Evolutionary conservation across 2,113 vertebrate species (phyloP).

Genomic region (Empidonax alnorum): DNA sequence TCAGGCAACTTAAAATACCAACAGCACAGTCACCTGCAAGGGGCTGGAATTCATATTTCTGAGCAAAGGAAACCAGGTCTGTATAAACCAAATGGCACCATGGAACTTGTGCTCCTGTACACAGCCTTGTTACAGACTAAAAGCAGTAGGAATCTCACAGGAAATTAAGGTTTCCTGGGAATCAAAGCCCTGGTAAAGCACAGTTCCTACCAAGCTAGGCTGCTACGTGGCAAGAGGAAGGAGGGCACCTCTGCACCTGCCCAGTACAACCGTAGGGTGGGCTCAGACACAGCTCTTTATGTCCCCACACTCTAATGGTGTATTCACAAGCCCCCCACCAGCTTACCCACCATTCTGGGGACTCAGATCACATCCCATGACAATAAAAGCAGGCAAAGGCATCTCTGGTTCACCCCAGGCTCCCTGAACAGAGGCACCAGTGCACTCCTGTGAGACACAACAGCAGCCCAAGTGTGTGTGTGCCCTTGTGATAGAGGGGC

Average conservation of each 20-base stretch:
- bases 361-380: background rate
- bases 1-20: background rate
- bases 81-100: background rate
- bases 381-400: background rate
- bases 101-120: background rate
- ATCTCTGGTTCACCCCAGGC: background rate
- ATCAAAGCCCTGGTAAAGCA: background rate
- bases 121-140: background rate
- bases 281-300: background rate
- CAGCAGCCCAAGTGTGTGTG: background rate
- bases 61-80: background rate
- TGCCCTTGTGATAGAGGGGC: background rate
- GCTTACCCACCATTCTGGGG: background rate
- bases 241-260: background rate
- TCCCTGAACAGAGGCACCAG: background rate
- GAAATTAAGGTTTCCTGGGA: background rate
- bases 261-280: background rate
- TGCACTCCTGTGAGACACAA: background rate
- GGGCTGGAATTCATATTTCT: background rate
- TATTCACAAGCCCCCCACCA: background rate
- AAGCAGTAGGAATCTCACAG: background rate
- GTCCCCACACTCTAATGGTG: background rate
- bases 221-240: background rate
- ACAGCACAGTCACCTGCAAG: background rate
- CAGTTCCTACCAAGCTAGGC: background rate